Evolutionary conservation across 35 echinoderm and acorn worm genomes (phyloP).

Genomic region (Apostichopus californicus): DNA sequence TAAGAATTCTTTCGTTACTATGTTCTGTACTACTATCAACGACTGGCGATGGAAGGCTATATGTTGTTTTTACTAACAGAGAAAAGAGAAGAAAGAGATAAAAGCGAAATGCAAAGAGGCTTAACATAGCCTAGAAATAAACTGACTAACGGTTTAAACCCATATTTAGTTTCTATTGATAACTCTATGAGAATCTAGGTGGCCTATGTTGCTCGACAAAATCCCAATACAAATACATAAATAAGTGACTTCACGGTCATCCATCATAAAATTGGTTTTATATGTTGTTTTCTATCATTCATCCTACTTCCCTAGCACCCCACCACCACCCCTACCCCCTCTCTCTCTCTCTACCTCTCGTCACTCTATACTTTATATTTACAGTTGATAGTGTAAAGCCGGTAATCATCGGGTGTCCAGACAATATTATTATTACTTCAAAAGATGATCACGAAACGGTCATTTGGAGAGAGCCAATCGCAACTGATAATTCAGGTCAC

Average conservation of each 20-base stretch:
- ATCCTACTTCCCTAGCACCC: background rate
- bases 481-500: constrained; percentile 1
- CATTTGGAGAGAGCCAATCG: background rate
- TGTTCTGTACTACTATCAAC: too few relatives aligned
- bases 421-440: background rate
- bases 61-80: too few relatives aligned
- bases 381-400: background rate
- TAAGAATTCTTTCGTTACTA: too few relatives aligned
- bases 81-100: too few relatives aligned
- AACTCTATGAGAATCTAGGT: background rate
- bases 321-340: background rate
- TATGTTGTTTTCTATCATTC: background rate
- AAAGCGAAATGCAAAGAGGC: too few relatives aligned
- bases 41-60: too few relatives aligned
- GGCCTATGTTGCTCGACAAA: background rate
- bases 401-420: background rate
- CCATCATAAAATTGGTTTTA: too few relatives aligned
- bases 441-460: background rate
- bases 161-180: background rate
- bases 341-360: too few relatives aligned
- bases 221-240: background rate
- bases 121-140: too few relatives aligned
- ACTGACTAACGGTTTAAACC: too few relatives aligned
- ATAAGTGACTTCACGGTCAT: too few relatives aligned
- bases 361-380: background rate